Evolutionary conservation across 2,113 vertebrate genomes (phyloP), one percentile per base, ranked within the genome.

Genomic region (Hemicordylus capensis): DNA sequence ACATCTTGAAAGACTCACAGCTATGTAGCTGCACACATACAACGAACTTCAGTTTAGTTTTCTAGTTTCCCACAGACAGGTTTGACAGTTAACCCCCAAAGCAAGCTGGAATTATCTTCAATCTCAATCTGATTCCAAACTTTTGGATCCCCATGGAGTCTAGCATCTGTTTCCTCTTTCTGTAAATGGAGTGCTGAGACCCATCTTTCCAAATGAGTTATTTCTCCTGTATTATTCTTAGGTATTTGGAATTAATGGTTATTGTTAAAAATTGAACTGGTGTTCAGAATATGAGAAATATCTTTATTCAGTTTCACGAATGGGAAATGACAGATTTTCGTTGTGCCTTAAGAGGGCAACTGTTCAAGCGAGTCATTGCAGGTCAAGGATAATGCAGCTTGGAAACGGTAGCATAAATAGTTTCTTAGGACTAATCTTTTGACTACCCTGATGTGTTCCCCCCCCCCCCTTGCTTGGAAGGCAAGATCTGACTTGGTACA

Each of bases 391-490:
- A 90, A 90, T 9, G 44, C 64, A 75, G 85, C 81, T 70, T 0
- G 0, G 82, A 83, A 87, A 69, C 31, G 76, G 82, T 76, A 64
- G 42, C 24, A 0, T 42, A 88, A 87, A 82, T 91, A 86, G 78
- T 87, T 80, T 51, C 67, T 56, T 42, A 44, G 20, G 6, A 31
- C 54, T 93, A 91, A 91, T 93, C 92, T 92, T 73, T 85, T 87
- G 80, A 89, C 92, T 77, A 67, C 88, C 87, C 89, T 93, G 19
- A 0, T 0, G 0, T 22, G 66, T 69, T 86, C 76, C 87, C 0
- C 14, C n/a, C 51, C 51, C 17, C 77, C 80, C 86, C 81, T 72
- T 77, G 54, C 76, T 82, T 34, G 64, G 59, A 76, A 19, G 79
- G 4, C 44, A 77, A n/a, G 88, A 91, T 59, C 58, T 0, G 1